Evolutionary conservation across 2,888 invertebrate genomes (phyloP).

Genomic region (Coronaproctus castanopsis): DNA sequence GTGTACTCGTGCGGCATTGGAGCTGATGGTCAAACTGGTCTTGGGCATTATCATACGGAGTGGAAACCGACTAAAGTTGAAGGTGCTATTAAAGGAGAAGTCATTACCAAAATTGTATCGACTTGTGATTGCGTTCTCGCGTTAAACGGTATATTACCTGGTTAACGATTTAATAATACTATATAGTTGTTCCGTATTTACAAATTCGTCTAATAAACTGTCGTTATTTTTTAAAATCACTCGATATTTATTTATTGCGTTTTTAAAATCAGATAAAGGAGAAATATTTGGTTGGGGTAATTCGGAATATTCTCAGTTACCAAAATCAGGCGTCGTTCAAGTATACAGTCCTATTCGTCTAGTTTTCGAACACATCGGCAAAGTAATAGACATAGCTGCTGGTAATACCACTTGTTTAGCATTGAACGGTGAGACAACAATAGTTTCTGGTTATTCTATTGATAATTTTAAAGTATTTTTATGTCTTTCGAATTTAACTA

Average conservation of each 20-base stretch:
- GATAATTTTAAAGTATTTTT: background rate
- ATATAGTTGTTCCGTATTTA: background rate
- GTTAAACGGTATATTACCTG: slow-evolving; percentile 43
- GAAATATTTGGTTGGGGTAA: slow-evolving; percentile 95
- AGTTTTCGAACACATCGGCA: slow-evolving; percentile 34
- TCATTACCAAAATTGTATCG: slow-evolving; percentile 57
- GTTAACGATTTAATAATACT: background rate
- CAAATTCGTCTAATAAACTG: background rate
- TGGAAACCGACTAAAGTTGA: slow-evolving; percentile 38
- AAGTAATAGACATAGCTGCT: slow-evolving; percentile 55
- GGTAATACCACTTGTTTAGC: slow-evolving; percentile 73
- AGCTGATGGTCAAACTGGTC: slow-evolving; percentile 83
- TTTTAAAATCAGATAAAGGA: slow-evolving; percentile 43
- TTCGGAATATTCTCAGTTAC: slow-evolving; percentile 74
- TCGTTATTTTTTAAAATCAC: background rate
- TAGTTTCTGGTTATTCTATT: background rate
- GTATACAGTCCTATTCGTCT: slow-evolving; percentile 38
- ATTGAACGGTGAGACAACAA: slow-evolving; percentile 42
- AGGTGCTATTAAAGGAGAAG: slow-evolving; percentile 67
- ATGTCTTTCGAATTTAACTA: too few relatives aligned
- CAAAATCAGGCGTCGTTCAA: slow-evolving; percentile 33
- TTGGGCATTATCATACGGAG: slow-evolving; percentile 40
- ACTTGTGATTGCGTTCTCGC: slow-evolving; percentile 75
- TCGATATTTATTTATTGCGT: background rate
- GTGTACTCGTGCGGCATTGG: slow-evolving; percentile 85